Conservation (phyloP, 2,888 invertebrate genomes). For the Saturnia pavonia region DNA sequence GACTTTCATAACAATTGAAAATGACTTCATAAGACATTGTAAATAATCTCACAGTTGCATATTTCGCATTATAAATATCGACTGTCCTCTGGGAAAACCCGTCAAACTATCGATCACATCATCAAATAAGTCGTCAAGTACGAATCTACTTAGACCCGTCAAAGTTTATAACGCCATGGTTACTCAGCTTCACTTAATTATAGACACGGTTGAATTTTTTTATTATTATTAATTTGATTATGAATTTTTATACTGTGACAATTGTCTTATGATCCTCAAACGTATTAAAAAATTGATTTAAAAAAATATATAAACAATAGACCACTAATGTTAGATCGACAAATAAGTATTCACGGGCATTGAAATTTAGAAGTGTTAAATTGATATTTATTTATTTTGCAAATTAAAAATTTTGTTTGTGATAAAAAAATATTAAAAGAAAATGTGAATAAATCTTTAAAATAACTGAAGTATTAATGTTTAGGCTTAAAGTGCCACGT, state of each 20-base stretch:
- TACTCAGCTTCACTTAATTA: neutral
- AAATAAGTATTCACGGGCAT: too few species aligned
- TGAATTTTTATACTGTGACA: neutral
- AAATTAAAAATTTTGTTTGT: too few species aligned
- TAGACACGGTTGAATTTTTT: neutral
- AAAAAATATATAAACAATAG: neutral
- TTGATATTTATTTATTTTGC: too few species aligned
- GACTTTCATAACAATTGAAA: neutral
- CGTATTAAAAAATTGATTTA: too few species aligned
- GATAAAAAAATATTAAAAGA: too few species aligned
- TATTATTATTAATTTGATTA: neutral
- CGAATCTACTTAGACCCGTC: neutral
- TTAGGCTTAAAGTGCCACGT: neutral
- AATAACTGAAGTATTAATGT: neutral
- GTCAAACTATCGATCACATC: neutral
- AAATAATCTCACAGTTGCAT: neutral
- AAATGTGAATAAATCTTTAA: neutral
- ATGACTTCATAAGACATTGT: neutral
- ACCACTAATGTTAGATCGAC: too few species aligned
- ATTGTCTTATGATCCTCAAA: neutral
- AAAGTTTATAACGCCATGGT: conserved; percentile 12
- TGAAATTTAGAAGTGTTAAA: too few species aligned
- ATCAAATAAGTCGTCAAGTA: neutral
- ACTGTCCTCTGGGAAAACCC: neutral
- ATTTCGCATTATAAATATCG: neutral